phyloP scores from a whole-genome alignment of 1,140 invertebrate genomes.

The Bombus waltoni region DNA sequence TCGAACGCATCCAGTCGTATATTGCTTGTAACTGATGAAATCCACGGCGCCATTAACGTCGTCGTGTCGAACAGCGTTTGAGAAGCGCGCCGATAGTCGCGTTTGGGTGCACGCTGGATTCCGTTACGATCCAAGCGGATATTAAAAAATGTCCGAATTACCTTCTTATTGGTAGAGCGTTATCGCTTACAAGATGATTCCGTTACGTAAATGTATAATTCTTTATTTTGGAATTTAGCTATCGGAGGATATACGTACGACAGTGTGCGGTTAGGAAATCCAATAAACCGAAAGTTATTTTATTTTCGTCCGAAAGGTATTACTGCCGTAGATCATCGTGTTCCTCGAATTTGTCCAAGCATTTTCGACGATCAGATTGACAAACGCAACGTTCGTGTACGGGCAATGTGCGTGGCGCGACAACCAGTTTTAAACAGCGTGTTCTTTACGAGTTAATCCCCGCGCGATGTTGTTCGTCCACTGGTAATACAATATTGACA shows the following conservation, averaged over 20 bases:
- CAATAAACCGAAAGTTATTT: too few species aligned
- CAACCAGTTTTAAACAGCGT: constrained; percentile 25
- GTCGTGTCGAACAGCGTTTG: not conserved
- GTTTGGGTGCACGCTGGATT: not conserved
- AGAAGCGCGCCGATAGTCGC: not conserved
- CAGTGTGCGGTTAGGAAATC: too few species aligned
- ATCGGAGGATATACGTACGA: too few species aligned
- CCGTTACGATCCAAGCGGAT: not conserved
- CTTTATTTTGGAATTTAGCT: not conserved
- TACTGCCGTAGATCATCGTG: not conserved
- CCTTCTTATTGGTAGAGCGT: not conserved
- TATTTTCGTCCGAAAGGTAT: too few species aligned
- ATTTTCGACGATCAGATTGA: not conserved
- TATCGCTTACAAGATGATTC: not conserved
- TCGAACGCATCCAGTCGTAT: not conserved
- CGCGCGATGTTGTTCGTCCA: constrained; percentile 7
- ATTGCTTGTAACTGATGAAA: not conserved
- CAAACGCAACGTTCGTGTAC: constrained; percentile 1
- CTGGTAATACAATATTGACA: constrained; percentile 55
- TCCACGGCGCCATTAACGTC: not conserved
- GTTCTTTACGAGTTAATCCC: constrained; percentile 48
- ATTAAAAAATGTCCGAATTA: not conserved
- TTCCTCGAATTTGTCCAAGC: not conserved
- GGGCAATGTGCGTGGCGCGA: not conserved
- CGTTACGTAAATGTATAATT: not conserved